Conservation (phyloP, 2,797 vertebrate genomes). For the Xenops minutus region DNA sequence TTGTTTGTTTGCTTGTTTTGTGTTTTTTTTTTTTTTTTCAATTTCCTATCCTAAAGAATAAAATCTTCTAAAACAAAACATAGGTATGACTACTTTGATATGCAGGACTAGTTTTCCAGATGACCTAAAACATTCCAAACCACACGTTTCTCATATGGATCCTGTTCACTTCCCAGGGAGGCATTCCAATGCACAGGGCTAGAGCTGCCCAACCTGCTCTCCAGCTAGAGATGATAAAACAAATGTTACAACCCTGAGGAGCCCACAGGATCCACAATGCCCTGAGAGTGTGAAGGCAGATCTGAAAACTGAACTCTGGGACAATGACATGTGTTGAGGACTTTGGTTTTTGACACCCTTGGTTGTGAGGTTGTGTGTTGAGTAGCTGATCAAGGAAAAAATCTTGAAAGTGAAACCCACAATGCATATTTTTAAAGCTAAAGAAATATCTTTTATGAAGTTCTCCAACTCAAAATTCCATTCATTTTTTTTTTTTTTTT, state of each 20-base stretch:
- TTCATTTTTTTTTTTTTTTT: too few relatives aligned
- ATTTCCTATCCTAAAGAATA: neutral
- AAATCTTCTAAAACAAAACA: neutral
- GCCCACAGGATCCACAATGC: fast-evolving
- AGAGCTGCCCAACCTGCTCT: neutral
- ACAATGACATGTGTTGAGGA: neutral
- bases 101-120: neutral
- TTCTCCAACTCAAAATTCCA: neutral
- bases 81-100: neutral
- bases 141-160: neutral
- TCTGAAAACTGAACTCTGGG: neutral
- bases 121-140: neutral
- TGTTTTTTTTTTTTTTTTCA: too few relatives aligned
- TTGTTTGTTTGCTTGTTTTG: too few relatives aligned
- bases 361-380: neutral
- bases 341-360: neutral
- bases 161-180: too few relatives aligned
- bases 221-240: fast-evolving
- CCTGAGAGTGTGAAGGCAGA: neutral
- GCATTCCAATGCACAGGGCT: neutral
- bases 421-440: neutral
- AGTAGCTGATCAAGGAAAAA: neutral
- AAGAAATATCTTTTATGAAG: neutral
- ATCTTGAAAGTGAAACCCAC: neutral
- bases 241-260: neutral